Evolutionary conservation across 2,113 vertebrate genomes (phyloP).

Genomic region (Pelobates fuscus): DNA sequence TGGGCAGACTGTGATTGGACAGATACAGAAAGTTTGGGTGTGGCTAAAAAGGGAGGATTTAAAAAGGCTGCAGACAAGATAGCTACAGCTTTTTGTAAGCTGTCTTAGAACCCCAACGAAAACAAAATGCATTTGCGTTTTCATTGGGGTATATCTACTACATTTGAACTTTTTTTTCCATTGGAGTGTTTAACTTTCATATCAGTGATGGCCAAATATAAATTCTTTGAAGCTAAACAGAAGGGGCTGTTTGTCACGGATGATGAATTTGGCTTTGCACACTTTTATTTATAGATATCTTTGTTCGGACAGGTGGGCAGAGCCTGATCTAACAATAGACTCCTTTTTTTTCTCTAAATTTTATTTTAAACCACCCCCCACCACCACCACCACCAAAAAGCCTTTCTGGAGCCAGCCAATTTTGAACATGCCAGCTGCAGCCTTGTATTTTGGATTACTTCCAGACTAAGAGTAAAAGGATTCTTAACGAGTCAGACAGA

Average conservation of each 20-base stretch:
- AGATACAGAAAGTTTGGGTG: no score
- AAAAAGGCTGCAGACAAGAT: no score
- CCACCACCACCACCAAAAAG: slow-evolving; percentile 15
- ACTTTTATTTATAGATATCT: slow-evolving; percentile 44
- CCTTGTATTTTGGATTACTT: slow-evolving; percentile 18
- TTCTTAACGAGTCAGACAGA: slow-evolving; percentile 40
- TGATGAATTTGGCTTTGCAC: slow-evolving; percentile 30
- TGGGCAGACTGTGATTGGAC: no score
- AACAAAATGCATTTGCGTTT: no score
- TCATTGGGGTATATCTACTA: no score
- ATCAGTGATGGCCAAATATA: no score
- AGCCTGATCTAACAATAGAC: slow-evolving; percentile 46
- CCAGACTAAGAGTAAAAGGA: slow-evolving; percentile 21
- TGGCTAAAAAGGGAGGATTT: no score
- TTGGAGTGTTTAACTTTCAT: no score
- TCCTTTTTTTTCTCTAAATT: slow-evolving; percentile 17
- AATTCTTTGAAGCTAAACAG: no score
- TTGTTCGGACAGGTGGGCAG: slow-evolving; percentile 44
- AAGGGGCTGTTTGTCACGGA: slow-evolving; percentile 22
- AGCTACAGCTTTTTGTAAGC: no score
- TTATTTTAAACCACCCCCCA: slow-evolving; percentile 9
- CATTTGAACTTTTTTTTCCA: no score
- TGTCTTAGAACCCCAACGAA: no score
- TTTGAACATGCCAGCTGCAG: slow-evolving; percentile 43
- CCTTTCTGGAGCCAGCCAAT: slow-evolving; percentile 47